Evolutionary conservation across 2,888 invertebrate genomes (phyloP), one percentile per base, ranked within the genome.

Genomic region (Hirtodrosophila cameraria): DNA sequence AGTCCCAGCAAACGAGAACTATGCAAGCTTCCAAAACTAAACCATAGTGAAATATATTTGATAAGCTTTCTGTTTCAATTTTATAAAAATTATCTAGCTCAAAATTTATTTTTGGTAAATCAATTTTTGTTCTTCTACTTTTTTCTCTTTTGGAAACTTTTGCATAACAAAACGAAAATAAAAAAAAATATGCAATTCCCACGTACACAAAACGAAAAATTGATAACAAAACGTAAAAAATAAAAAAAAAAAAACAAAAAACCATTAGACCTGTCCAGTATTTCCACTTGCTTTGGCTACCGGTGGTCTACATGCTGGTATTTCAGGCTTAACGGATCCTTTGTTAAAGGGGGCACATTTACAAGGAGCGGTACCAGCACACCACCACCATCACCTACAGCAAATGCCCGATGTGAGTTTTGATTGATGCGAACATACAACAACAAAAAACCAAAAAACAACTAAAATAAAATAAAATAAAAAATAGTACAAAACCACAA

Each of bases 391-490:
- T 88, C 91, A 91, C 89, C 90, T 91, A 87, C 91, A 91, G 86
- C 91, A 91, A 85, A 87, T 91, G 87, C 89, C 91, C 88, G 91
- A 91, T 90, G 91, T 91, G 91, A 91, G 91, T 91, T 90, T 89
- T 88, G 82, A 78, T 81, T 84, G 73, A 80, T 64, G 43, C 64
- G 54, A 66, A 49, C 46, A 50, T 18, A 20, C 41, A 54, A 12
- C 36, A 49, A 13, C 45, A 59, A 63, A 28, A 42, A 43, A 54
- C 18, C 50, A 33, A 28, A 28, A 23, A 30, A 18, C 48, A 36
- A 23, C 13, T 50, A 2, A 41, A 50, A 39, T 11, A 58, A 31
- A 30, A 39, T 65, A 33, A 48, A 53, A 63, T 2, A 25, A n/a
- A 18, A 38, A 7, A 23, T 25, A 23, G 16, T 9, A 42, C 59